Evolutionary conservation across 2,113 vertebrate genomes (phyloP).

Genomic region (Petroica traversi): DNA sequence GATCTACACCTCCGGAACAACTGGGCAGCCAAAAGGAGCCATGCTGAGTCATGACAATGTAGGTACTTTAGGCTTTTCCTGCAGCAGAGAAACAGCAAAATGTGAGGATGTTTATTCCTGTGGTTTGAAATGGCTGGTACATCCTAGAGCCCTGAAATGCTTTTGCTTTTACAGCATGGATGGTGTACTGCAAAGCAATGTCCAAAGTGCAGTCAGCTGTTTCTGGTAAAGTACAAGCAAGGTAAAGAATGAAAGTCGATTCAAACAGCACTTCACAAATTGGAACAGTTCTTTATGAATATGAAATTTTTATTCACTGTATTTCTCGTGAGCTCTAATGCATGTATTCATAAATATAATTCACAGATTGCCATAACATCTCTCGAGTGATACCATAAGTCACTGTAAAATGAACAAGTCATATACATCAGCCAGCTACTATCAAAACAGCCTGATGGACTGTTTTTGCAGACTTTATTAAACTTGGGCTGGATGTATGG

Average conservation of each 20-base stretch:
- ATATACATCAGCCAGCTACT: background rate
- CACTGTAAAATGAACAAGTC: background rate
- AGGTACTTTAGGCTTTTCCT: background rate
- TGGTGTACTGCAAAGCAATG: background rate
- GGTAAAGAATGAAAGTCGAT: background rate
- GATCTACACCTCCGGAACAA: slow-evolving; percentile 89
- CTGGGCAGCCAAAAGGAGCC: slow-evolving; percentile 86
- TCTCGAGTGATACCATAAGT: background rate
- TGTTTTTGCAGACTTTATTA: background rate
- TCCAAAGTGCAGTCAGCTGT: background rate
- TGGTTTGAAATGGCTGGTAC: background rate
- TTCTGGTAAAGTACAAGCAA: background rate
- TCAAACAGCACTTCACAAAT: background rate
- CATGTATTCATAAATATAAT: background rate
- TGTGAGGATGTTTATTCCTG: background rate
- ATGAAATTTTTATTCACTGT: background rate
- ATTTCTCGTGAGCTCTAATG: background rate
- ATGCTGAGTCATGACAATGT: slow-evolving; percentile 94
- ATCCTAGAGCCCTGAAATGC: background rate
- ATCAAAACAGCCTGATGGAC: background rate
- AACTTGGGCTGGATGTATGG: background rate
- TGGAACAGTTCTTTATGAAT: background rate
- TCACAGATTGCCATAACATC: background rate
- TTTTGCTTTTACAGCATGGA: background rate
- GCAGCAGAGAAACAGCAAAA: background rate